Evolutionary conservation across 2,797 vertebrate species (phyloP).

Genomic region (Poeciliopsis gracilis): DNA sequence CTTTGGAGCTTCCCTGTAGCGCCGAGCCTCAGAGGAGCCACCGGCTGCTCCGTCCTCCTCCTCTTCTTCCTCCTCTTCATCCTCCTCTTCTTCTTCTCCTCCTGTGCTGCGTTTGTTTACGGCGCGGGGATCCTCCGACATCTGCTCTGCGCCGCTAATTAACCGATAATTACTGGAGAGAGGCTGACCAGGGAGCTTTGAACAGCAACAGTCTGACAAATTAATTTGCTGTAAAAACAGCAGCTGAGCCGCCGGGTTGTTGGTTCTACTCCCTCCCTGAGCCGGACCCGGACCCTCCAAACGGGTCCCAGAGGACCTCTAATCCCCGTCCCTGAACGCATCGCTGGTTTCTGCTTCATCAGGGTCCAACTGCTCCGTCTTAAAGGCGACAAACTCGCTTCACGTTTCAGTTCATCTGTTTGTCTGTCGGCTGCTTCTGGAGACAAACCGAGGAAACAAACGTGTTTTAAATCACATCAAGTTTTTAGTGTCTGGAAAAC

Average conservation of each 20-base stretch:
- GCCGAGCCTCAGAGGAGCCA: not conserved
- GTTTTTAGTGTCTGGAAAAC: too few species aligned
- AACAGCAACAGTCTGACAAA: slow-evolving; percentile 88
- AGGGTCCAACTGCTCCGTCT: not conserved
- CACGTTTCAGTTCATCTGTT: too few species aligned
- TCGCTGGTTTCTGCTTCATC: not conserved
- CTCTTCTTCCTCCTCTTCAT: slow-evolving; percentile 17
- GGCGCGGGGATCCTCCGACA: slow-evolving; percentile 89
- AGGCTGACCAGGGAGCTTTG: slow-evolving; percentile 86
- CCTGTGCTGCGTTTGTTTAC: slow-evolving; percentile 83
- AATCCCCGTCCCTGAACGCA: not conserved
- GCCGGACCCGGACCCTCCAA: not conserved
- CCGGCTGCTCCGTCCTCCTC: not conserved
- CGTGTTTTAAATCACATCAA: too few species aligned
- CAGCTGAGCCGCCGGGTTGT: slow-evolving; percentile 30
- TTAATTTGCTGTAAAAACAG: slow-evolving; percentile 82
- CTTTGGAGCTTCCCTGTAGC: not conserved
- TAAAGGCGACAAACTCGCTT: too few species aligned
- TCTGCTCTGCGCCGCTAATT: slow-evolving; percentile 96
- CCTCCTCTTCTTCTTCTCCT: slow-evolving; percentile 54
- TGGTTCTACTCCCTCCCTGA: not conserved
- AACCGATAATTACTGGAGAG: slow-evolving; percentile 91
- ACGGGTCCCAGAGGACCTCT: not conserved
- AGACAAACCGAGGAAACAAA: too few species aligned
- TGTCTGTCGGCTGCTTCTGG: too few species aligned